Evolutionary conservation across 2,888 invertebrate genomes (phyloP), one percentile per base, ranked within the genome.

Genomic region (Sipunculus nudus): DNA sequence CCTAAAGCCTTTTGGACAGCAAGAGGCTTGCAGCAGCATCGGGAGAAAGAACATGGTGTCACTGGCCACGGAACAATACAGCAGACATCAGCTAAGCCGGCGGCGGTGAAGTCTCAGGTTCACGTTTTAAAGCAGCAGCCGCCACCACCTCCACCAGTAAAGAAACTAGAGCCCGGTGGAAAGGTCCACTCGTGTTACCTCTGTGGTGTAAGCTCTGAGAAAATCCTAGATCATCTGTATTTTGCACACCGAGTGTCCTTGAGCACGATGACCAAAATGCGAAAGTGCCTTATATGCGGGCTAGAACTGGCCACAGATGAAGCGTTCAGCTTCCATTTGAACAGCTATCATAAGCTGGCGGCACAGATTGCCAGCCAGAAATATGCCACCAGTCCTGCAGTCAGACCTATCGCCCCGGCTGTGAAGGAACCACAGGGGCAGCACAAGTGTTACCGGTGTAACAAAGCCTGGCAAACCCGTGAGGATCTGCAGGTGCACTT

Each of bases 11-110:
- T n/a, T n/a, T 98, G 97, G 86, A 96, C 96, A 43, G 96, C 96
- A 85, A 92, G 96, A 86, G 98, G 98, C 21, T 86, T 98, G 62
- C 96, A 96, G 84, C 88, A 97, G 76, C 98, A 98, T 87, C 87
- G 96, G 76, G 87, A 96, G 66, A 96, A 68, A 29, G 28, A 23
- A 13, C 66, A 66, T 31, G n/a, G n/a, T n/a, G n/a, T n/a, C n/a
- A n/a, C n/a, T n/a, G n/a, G n/a, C n/a, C n/a, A n/a, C n/a, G n/a
- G n/a, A n/a, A n/a, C n/a, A n/a, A n/a, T n/a, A n/a, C n/a, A n/a
- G n/a, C n/a, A n/a, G n/a, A n/a, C n/a, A n/a, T n/a, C n/a, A n/a
- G n/a, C n/a, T n/a, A n/a, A n/a, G n/a, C n/a, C n/a, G n/a, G n/a
- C n/a, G n/a, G n/a, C n/a, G n/a, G n/a, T n/a, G n/a, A n/a, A n/a